Percentiles rank a stretch among this genome's conserved stretches.
Evolutionary conservation across 2,113 vertebrate genomes (phyloP).

Genomic region (Cyphomyrus discorhynchus): DNA sequence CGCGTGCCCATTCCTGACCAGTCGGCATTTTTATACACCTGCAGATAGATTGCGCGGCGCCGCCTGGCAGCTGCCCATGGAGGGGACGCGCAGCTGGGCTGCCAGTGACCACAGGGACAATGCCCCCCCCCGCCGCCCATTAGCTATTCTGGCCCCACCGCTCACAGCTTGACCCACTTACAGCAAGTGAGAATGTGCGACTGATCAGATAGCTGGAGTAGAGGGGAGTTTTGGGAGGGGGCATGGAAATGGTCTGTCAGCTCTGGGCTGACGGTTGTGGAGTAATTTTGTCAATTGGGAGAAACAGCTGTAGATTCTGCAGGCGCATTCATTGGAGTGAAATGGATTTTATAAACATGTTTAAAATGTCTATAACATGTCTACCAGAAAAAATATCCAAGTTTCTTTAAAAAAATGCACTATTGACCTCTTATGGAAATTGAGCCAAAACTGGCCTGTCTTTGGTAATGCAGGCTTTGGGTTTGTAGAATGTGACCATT

Average conservation of each 20-base stretch:
- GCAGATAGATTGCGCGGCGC: background rate
- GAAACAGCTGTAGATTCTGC: background rate
- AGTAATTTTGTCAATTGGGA: background rate
- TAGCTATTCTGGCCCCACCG: background rate
- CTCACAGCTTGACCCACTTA: background rate
- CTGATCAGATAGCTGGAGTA: background rate
- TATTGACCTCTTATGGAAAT: background rate
- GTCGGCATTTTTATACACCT: background rate
- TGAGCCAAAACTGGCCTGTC: background rate
- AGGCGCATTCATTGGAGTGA: background rate
- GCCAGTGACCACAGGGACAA: background rate
- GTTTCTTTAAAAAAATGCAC: background rate
- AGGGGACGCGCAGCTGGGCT: background rate
- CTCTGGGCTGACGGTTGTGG: background rate
- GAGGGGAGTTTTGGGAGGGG: background rate
- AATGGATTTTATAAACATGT: background rate
- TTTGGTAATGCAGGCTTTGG: background rate
- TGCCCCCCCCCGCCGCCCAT: background rate
- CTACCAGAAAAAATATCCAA: background rate
- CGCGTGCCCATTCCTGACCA: background rate
- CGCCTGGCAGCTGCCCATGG: background rate
- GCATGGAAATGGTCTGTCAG: constrained; percentile 8
- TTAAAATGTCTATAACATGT: background rate
- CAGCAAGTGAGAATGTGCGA: background rate
- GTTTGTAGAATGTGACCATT: background rate